Base-by-base conservation (phyloP, 2,113 vertebrate species). In the Rutilus rutilus region DNA sequence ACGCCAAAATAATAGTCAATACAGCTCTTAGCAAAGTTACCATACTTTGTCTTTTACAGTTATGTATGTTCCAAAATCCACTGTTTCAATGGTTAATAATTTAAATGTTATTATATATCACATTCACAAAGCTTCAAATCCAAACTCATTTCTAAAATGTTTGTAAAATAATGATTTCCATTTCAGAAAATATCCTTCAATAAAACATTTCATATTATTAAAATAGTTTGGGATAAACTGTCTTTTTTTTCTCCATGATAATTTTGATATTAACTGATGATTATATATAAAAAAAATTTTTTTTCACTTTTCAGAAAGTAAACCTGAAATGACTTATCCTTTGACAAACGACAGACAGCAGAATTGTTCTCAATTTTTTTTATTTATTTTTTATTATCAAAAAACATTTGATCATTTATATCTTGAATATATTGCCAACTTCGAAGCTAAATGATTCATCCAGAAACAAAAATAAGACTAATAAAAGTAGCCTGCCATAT, bases 1-100 rank as follows among this genome's bases (percentile, higher is more conserved):
- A 74, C 11, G 27, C 45, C 86, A 89, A 87, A 89, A 87, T 89
- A 89, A 89, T 86, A 90, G 87, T 65, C 73, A 12, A 3, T 27
- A n/a, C 21, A 42, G 33, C 17, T 71, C 11, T 6, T 19, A 19
- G 2, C 27, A 8, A 25, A 62, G 27, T 65, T 17, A 8, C 62
- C 27, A 33, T 30, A 7, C 1, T 8, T 30, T 33, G 10, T 36
- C 0, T 21, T 17, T 9, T 9, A 8, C n/a, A 17, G 3, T 39
- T 39, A 47, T 25, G 2, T 25, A 75, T 57, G 19, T 57, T 57
- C 19, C 19, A 21, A 57, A 54, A 54, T 54, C 1, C 5, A 54
- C 17, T 6, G 5, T 54, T 54, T 21, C 21, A 57, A 21, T 0
- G 52, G 2, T 57, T 57, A 57, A 21, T 21, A 7, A 57, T 57